Base-by-base conservation (phyloP, 2,888 invertebrate species). In the Volucella bombylans region DNA sequence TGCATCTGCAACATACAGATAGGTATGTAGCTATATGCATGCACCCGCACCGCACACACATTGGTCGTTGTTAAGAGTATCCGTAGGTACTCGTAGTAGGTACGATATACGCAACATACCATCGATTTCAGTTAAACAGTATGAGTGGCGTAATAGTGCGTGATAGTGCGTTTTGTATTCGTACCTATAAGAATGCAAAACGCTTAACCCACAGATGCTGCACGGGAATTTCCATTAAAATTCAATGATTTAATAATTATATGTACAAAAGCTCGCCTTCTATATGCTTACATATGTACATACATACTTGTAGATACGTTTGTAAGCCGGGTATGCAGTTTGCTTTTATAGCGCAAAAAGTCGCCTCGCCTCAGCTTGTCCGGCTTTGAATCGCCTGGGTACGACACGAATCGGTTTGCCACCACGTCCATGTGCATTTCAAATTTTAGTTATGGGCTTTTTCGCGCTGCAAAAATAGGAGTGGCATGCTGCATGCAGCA, bases 201-300 rank as follows among this genome's bases (percentile, higher is more conserved):
- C 18, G 61, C 52, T 50, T 31, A 47, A 39, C 4, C 14, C 65
- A 55, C 64, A 59, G 71, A 68, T 68, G 50, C 57, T 81, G 57
- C 49, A 38, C 57, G 61, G 52, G 65, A 74, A 65, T 71, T 74
- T 65, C 38, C 65, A 83, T 79, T 69, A 74, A 71, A 74, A 79
- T 83, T 69, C 79, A 69, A 79, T 74, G 57, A 69, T 74, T 79
- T 74, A 79, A 65, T 83, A 69, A 74, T 79, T 59, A 79, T 74
- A 59, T 73, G 68, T 38, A 78, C 45, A 52, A 23, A 23, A 41
- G 52, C 14, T 72, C 67, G 54, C 49, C 14, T 47, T n/a, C 54
- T 68, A 69, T 62, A 45, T 23, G 2, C 18, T 2, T 23, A 23
- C 18, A 23, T 23, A 23, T 2, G 2, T 23, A 23, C 0, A 23